phyloP scores from a whole-genome alignment of 2,797 vertebrate genomes.

The Halcyon leucocephala region DNA sequence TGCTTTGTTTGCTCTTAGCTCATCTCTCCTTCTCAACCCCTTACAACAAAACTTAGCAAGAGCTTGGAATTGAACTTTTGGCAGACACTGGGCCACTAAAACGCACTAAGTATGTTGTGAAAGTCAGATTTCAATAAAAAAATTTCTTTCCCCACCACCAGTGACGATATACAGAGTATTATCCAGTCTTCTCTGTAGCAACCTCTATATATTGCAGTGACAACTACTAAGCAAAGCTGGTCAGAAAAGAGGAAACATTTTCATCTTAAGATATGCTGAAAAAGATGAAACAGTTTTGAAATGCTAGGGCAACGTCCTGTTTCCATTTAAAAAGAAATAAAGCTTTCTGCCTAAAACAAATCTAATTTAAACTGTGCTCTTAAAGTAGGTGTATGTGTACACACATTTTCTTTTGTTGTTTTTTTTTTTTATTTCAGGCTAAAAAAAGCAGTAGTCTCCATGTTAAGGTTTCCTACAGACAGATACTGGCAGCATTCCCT shows the following conservation, averaged over 20 bases:
- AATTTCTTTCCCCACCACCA: not conserved
- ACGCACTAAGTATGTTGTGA: not conserved
- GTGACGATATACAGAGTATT: not conserved
- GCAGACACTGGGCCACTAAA: conserved; percentile 7
- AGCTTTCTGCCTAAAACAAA: not conserved
- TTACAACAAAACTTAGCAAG: conserved; percentile 59
- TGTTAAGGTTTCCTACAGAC: conserved; percentile 1
- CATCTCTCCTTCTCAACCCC: not conserved
- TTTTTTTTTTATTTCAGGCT: not conserved
- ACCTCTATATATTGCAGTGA: not conserved
- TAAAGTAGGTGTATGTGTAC: not conserved
- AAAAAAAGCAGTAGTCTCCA: not conserved
- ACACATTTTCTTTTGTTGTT: not conserved
- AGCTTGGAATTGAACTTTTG: conserved; percentile 17
- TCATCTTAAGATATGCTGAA: not conserved
- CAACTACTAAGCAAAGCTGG: not conserved
- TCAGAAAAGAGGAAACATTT: conserved; percentile 17
- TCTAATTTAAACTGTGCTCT: not conserved
- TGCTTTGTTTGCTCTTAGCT: conserved; percentile 37
- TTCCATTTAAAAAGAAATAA: not conserved
- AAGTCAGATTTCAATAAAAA: conserved; percentile 16
- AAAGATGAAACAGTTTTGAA: not conserved
- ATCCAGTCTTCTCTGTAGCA: not conserved
- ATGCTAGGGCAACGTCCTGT: not conserved
- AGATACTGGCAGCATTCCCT: conserved; percentile 41